Evolutionary conservation across 2,888 invertebrate species (phyloP).

Genomic region (Agrotis puta): DNA sequence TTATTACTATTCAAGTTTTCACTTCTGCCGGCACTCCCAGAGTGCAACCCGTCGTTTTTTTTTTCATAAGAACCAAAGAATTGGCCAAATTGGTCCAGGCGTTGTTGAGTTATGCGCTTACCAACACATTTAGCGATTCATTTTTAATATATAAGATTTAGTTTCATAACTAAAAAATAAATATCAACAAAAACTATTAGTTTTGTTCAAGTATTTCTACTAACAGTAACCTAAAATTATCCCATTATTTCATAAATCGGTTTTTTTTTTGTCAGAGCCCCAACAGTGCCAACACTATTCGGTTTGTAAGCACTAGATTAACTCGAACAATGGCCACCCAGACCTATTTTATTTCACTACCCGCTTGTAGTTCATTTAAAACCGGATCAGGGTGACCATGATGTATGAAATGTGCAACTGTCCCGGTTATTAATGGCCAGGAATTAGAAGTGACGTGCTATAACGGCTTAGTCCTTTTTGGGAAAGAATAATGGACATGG

Average conservation of each 20-base stretch:
- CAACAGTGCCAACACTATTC: conserved; percentile 41
- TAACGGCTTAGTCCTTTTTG: conserved; percentile 47
- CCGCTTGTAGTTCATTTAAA: conserved; percentile 71
- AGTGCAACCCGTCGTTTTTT: too few relatives aligned
- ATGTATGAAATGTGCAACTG: conserved; percentile 65
- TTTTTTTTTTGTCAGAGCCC: conserved; percentile 50
- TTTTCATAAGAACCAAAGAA: too few relatives aligned
- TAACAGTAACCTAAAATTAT: conserved; percentile 11
- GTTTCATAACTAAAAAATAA: too few relatives aligned
- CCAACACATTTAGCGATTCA: too few relatives aligned
- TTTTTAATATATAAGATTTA: too few relatives aligned
- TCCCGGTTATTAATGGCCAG: conserved; percentile 55
- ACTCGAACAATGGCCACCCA: conserved; percentile 69
- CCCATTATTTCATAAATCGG: conserved; percentile 36
- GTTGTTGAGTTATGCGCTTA: too few relatives aligned
- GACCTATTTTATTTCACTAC: conserved; percentile 69
- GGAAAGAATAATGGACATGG: conserved; percentile 38
- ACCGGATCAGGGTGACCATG: conserved; percentile 63
- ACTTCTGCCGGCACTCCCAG: too few relatives aligned
- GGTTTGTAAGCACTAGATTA: conserved; percentile 67
- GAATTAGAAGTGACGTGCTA: conserved; percentile 53
- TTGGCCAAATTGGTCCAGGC: too few relatives aligned
- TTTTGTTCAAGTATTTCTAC: too few relatives aligned
- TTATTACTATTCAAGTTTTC: too few relatives aligned
- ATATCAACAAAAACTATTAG: too few relatives aligned